These are phyloP conservation scores for Philereme transversata DNA, from an alignment of 2,888 invertebrate genomes.

Conservation along the genomic window DNA sequence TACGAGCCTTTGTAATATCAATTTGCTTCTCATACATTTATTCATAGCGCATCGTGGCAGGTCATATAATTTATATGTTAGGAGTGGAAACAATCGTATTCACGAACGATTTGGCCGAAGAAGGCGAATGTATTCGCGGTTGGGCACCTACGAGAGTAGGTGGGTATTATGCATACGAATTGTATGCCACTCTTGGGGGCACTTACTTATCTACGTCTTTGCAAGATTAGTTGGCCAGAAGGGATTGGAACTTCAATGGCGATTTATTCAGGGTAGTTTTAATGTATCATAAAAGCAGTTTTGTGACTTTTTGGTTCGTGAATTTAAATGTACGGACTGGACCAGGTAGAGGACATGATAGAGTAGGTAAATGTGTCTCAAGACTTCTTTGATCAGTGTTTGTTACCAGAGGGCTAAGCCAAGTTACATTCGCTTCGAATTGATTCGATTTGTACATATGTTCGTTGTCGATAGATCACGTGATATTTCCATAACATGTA, in stretches of 20 bases:
- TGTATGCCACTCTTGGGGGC: conserved; percentile 77
- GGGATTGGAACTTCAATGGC: conserved; percentile 37
- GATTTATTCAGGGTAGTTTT: conserved; percentile 32
- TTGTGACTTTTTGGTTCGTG: background rate
- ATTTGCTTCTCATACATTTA: conserved; percentile 81
- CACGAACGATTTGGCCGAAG: conserved; percentile 72
- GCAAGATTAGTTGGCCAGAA: conserved; percentile 37
- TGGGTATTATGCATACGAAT: conserved; percentile 71
- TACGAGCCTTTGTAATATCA: conserved; percentile 75
- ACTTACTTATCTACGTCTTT: conserved; percentile 75
- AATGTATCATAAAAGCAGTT: conserved; percentile 13
- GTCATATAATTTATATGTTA: conserved; percentile 83
- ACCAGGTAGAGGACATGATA: no score
- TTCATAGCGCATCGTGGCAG: conserved; percentile 73
- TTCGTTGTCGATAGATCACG: no score
- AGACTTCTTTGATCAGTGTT: no score
- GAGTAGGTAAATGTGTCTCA: no score
- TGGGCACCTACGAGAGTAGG: conserved; percentile 37
- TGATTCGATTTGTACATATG: no score
- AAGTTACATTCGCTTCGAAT: no score
- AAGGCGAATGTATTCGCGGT: conserved; percentile 52
- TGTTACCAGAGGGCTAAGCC: no score
- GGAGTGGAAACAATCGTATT: conserved; percentile 75
- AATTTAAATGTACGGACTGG: no score
- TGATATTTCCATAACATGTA: no score